phyloP scores from a whole-genome alignment of 2,797 vertebrate genomes.

The Glyptemys insculpta region DNA sequence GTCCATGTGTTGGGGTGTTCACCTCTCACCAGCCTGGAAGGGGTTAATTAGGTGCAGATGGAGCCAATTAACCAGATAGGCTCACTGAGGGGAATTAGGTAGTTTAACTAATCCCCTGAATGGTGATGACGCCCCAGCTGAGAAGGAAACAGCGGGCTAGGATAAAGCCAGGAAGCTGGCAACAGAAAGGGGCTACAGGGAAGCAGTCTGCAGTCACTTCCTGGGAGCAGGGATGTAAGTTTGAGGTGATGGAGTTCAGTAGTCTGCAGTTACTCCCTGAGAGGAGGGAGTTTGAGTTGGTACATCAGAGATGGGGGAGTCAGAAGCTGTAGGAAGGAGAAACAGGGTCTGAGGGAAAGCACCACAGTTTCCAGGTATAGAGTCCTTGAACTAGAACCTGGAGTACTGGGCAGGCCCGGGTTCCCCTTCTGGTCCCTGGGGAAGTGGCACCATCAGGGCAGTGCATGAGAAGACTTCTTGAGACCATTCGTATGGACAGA shows the following conservation, averaged over 20 bases:
- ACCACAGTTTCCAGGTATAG: background rate
- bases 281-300: background rate
- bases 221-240: too few relatives aligned
- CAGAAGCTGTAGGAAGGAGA: background rate
- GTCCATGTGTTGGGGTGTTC: too few relatives aligned
- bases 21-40: too few relatives aligned
- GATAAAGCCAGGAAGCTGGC: background rate
- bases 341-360: background rate
- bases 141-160: background rate
- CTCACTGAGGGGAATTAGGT: too few relatives aligned
- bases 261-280: too few relatives aligned
- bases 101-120: too few relatives aligned
- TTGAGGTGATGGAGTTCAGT: too few relatives aligned
- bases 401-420: background rate
- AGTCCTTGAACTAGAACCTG: background rate
- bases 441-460: background rate
- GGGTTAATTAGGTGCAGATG: too few relatives aligned
- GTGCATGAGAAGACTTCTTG: background rate
- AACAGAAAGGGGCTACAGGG: background rate
- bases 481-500: background rate
- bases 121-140: too few relatives aligned
- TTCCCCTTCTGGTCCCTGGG: background rate
- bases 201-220: background rate
- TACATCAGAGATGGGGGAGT: background rate
- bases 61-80: too few relatives aligned